These are phyloP conservation scores for Acanthosepion esculentum DNA, from an alignment of 2,888 invertebrate genomes.

Conservation along the genomic window DNA sequence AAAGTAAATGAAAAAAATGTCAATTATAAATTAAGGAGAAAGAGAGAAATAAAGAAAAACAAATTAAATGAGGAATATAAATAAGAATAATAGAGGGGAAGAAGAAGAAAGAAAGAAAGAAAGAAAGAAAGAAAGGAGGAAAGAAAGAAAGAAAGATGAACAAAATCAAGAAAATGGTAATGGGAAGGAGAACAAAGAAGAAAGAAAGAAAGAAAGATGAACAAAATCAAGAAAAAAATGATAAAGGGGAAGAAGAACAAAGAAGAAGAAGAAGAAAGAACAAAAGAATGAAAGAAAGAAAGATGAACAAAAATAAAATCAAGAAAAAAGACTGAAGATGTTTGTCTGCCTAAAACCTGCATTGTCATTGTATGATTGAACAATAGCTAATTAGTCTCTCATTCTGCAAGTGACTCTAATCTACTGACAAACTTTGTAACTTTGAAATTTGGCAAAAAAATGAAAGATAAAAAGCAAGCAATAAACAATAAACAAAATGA, in stretches of 20 bases:
- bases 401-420: constrained; percentile 15
- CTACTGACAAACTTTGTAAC: background rate
- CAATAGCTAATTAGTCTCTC: constrained; percentile 18
- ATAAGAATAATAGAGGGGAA: too few relatives aligned
- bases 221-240: background rate
- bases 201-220: background rate
- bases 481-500: background rate
- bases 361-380: background rate
- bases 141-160: background rate
- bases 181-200: background rate
- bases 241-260: background rate
- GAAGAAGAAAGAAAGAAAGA: background rate
- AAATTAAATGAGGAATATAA: too few relatives aligned
- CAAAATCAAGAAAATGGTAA: too few relatives aligned
- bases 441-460: background rate
- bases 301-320: background rate
- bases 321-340: background rate
- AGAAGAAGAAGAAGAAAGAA: background rate
- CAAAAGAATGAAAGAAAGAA: background rate
- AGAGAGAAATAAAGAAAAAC: background rate
- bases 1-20: background rate
- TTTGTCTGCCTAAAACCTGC: background rate
- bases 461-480: background rate
- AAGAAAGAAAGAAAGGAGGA: background rate
- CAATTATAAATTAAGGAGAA: background rate